These are phyloP conservation scores for Hermaeophaga mercurialis DNA, from an alignment of 2,888 invertebrate species.

Conservation along the genomic window DNA sequence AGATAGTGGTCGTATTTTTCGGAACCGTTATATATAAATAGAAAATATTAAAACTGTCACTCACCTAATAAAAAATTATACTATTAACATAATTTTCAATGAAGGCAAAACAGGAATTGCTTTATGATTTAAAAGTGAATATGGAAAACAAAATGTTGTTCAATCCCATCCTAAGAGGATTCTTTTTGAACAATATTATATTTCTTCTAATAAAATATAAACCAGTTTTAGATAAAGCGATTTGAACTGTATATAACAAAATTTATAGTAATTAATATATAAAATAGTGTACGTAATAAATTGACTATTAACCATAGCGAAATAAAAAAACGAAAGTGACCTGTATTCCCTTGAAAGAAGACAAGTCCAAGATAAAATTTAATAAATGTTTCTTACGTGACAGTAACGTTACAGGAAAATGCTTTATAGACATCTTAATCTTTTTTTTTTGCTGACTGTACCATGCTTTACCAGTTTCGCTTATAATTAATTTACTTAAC, in stretches of 20 bases:
- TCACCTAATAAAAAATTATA: too few relatives aligned
- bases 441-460: conserved; percentile 11
- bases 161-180: too few relatives aligned
- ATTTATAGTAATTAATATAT: conserved; percentile 20
- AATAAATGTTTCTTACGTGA: conserved; percentile 27
- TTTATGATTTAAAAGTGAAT: too few relatives aligned
- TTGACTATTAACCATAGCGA: conserved; percentile 14
- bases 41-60: too few relatives aligned
- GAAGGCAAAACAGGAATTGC: too few relatives aligned
- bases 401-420: conserved; percentile 29
- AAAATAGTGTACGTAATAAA: conserved; percentile 20
- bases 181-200: too few relatives aligned
- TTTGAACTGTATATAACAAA: conserved; percentile 11
- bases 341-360: conserved; percentile 24
- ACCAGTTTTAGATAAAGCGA: conserved; percentile 3
- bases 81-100: too few relatives aligned
- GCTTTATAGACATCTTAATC: conserved; percentile 24
- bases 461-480: conserved; percentile 16
- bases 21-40: too few relatives aligned
- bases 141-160: too few relatives aligned
- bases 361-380: conserved; percentile 24
- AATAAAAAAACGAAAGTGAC: conserved; percentile 15
- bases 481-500: conserved; percentile 19
- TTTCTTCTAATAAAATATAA: too few relatives aligned
- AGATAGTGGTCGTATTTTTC: too few relatives aligned